Base-by-base conservation (phyloP, 1,140 invertebrate species). In the Orchesella cincta region DNA sequence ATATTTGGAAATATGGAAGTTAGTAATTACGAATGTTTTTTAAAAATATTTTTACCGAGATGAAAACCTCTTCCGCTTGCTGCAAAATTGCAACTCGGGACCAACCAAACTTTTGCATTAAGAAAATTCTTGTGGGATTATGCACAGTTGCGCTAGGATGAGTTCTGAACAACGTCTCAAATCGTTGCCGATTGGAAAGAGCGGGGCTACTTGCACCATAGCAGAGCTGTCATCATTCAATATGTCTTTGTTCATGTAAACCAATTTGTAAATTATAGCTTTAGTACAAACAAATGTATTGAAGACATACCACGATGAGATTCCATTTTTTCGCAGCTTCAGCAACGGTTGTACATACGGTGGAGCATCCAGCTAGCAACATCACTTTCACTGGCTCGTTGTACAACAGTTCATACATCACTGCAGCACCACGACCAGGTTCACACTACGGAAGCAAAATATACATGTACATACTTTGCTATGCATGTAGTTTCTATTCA, bases 321-420 rank as follows among this genome's bases (percentile, higher is more conserved):
- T 99, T 99, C 97, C 98, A 99, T 94, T 99, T 98, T 87, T 98
- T 98, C 33, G 98, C 97, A 35, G 97, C 96, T 87, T 99, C 97
- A 0, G 97, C 97, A 0, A 99, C 96, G 57, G 97, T 98, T 12
- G 98, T 99, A 83, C 97, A 99, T n/a, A 99, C 98, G 1, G 97
- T 98, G 81, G 95, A 98, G 86, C 98, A 99, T 70, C 98, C 98
- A 2, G 95, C 94, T 33, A 99, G 87, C 71, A 99, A 87, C 89
- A 99, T 95, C 79, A 99, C 87, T 87, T 99, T 99, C 82, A 94
- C 93, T 28, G 97, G 97, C 74, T 92, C 91, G 84, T 96, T 96
- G 88, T 99, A 99, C 57, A 99, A 89, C 67, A 99, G 89, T 87
- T 99, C 97, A 88, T 99, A 99, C 92, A 99, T 94, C 28, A 98